Percentiles rank a stretch among this genome's conserved stretches.
Conservation (phyloP, 2,888 invertebrate genomes). For the Clusia tigrina region DNA sequence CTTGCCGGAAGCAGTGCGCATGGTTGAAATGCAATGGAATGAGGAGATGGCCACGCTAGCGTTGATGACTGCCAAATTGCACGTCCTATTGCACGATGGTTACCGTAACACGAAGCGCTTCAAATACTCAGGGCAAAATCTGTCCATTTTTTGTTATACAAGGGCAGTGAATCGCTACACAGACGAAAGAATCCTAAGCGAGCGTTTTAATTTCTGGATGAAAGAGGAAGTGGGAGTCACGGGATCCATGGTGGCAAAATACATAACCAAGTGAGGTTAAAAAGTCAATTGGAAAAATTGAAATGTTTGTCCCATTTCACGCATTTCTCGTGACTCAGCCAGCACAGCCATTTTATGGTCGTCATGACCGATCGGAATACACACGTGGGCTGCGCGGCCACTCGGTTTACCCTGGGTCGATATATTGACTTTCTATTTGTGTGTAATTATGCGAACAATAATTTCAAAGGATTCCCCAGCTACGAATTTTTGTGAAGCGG, state of each 20-base stretch:
- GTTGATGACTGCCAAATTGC: constrained; percentile 45
- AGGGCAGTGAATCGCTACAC: not conserved
- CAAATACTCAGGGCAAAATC: constrained; percentile 49
- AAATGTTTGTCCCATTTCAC: not conserved
- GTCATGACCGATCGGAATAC: not conserved
- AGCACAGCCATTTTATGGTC: not conserved
- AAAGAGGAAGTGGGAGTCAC: not conserved
- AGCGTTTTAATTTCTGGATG: too few relatives aligned
- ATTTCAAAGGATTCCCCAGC: too few relatives aligned
- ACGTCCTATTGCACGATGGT: constrained; percentile 44
- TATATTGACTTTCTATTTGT: too few relatives aligned
- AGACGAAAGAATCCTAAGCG: too few relatives aligned
- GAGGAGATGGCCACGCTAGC: constrained; percentile 49
- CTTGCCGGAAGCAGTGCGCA: constrained; percentile 44
- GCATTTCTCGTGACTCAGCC: not conserved
- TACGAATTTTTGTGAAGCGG: too few relatives aligned
- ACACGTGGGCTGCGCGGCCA: not conserved
- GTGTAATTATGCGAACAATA: too few relatives aligned
- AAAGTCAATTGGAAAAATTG: not conserved
- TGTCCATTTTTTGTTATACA: constrained; percentile 41
- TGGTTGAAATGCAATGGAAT: constrained; percentile 52
- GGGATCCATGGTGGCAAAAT: not conserved
- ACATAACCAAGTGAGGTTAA: not conserved
- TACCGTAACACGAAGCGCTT: constrained; percentile 51
- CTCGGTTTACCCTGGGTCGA: too few relatives aligned